A percentile compares a stretch with the other conserved stretches of the same genome.
Evolutionary conservation across 2,888 invertebrate genomes (phyloP).

Genomic region (Tuberolachnus salignus): DNA sequence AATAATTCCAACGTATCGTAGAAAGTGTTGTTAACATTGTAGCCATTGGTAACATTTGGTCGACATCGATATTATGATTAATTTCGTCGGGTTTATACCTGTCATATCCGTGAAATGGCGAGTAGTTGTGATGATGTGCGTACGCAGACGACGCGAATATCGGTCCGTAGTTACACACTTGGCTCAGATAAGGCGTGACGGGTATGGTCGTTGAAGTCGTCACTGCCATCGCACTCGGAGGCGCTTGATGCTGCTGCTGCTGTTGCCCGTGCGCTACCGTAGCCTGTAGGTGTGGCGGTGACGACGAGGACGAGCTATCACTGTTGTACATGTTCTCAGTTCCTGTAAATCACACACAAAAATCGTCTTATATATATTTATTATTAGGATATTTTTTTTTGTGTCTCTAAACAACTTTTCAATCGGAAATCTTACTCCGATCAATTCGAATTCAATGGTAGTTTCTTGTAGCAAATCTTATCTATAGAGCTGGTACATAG

Average conservation of each 20-base stretch:
- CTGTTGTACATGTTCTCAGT: slow-evolving; percentile 54
- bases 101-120: slow-evolving; percentile 58
- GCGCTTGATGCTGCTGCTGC: slow-evolving; percentile 59
- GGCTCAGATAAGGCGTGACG: slow-evolving; percentile 70
- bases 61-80: too few species aligned
- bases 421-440: too few species aligned
- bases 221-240: slow-evolving; percentile 54
- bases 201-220: slow-evolving; percentile 62
- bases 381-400: too few species aligned
- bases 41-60: too few species aligned
- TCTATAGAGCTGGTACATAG: too few species aligned
- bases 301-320: slow-evolving; percentile 57
- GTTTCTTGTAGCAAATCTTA: too few species aligned
- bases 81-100: slow-evolving; percentile 14
- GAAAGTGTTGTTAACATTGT: too few species aligned
- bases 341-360: slow-evolving; percentile 14
- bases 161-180: slow-evolving; percentile 73
- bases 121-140: slow-evolving; percentile 57
- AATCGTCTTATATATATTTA: too few species aligned
- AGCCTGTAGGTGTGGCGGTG: slow-evolving; percentile 63
- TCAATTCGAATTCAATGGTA: too few species aligned
- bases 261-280: slow-evolving; percentile 61
- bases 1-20: too few species aligned
- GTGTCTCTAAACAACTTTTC: too few species aligned
- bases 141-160: slow-evolving; percentile 69